Conservation (phyloP, 2,888 invertebrate species). For the Agrochola lychnidis region DNA sequence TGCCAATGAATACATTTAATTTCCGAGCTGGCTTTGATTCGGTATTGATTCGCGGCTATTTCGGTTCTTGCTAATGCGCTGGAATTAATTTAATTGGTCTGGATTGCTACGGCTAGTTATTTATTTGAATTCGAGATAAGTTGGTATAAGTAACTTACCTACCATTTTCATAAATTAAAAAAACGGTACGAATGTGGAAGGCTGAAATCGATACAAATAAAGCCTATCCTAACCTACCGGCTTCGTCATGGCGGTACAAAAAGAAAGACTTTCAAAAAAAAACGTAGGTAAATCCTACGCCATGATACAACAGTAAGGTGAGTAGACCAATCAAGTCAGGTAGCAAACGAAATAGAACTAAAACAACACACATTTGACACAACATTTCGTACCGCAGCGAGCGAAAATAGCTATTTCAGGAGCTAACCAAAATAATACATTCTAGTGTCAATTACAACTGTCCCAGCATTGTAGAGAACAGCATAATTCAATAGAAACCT, state of each 20-base stretch:
- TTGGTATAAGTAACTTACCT: not conserved
- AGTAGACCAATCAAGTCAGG: slow-evolving; percentile 8
- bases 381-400: slow-evolving; percentile 11
- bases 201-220: not conserved
- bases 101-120: slow-evolving; percentile 49
- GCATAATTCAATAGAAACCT: slow-evolving; percentile 59
- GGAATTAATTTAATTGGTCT: slow-evolving; percentile 75
- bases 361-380: slow-evolving; percentile 22
- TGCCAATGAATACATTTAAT: slow-evolving; percentile 81
- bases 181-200: not conserved
- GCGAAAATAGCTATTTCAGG: slow-evolving; percentile 12
- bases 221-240: too few relatives aligned
- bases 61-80: slow-evolving; percentile 75
- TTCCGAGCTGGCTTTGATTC: slow-evolving; percentile 78
- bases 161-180: slow-evolving; percentile 6
- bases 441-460: slow-evolving; percentile 52
- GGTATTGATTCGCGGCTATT: slow-evolving; percentile 73
- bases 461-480: slow-evolving; percentile 35
- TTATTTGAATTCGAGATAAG: slow-evolving; percentile 24
- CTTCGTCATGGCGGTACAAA: not conserved
- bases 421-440: slow-evolving; percentile 41
- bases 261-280: not conserved
- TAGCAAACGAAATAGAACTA: slow-evolving; percentile 9
- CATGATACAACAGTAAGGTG: not conserved
- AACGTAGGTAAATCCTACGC: not conserved